A percentile compares a stretch with the other conserved stretches of the same genome.
phyloP scores from a whole-genome alignment of 2,888 invertebrate genomes.

The Tetrapedia diversipes region DNA sequence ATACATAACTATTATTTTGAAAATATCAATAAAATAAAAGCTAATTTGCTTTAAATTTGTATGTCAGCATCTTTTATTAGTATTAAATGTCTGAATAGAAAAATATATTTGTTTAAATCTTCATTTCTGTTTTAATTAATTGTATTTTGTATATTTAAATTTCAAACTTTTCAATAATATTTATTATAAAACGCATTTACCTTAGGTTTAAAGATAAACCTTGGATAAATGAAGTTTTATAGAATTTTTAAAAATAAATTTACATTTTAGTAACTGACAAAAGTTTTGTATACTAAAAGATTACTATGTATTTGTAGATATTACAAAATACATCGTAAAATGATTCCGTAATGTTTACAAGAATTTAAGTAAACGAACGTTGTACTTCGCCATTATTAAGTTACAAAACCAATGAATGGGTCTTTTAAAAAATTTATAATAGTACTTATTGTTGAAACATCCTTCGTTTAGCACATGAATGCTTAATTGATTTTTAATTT shows the following conservation, averaged over 20 bases:
- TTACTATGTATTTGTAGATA: neutral
- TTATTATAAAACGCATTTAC: conserved; percentile 1
- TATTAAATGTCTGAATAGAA: neutral
- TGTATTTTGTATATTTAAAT: neutral
- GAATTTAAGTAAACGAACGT: conserved; percentile 66
- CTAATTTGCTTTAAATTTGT: neutral
- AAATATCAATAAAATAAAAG: neutral
- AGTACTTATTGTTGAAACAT: conserved; percentile 5
- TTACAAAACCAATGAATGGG: conserved; percentile 67
- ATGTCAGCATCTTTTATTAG: neutral
- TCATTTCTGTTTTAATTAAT: neutral
- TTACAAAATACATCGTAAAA: neutral
- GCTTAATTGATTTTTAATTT: conserved; percentile 3
- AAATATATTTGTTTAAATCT: neutral
- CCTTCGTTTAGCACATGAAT: neutral
- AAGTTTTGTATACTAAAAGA: neutral
- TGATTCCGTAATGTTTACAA: conserved; percentile 43
- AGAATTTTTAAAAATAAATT: conserved; percentile 11
- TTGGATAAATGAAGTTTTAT: conserved; percentile 15
- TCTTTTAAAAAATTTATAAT: conserved; percentile 19
- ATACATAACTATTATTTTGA: neutral
- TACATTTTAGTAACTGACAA: neutral
- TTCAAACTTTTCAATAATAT: conserved; percentile 12
- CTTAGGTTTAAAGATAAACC: conserved; percentile 28
- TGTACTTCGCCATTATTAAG: conserved; percentile 72